Evolutionary conservation across 2,113 vertebrate species (phyloP), one percentile per base, ranked within the genome.

Genomic region (Bucco capensis): DNA sequence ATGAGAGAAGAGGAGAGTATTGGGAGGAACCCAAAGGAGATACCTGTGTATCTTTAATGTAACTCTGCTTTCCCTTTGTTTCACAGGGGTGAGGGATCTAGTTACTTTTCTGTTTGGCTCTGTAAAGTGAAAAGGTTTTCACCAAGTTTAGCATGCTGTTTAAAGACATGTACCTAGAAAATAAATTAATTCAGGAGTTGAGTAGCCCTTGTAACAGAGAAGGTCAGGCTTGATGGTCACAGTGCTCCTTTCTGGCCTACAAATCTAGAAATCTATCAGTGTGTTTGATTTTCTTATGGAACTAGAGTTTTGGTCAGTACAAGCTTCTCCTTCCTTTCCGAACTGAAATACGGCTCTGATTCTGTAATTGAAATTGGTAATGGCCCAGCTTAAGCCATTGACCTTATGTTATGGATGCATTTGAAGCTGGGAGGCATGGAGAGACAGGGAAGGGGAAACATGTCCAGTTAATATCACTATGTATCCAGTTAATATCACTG

Each of bases 361-460:
- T 11, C 33, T 72, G 22, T 44, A 44, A 23, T 33, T 33, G 35
- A 51, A 56, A n/a, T 35, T 0, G 3, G 22, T 40, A 71, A n/a
- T 30, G 12, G 10, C 12, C 27, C 8, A 28, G 6, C 67, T 33
- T 44, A 78, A 79, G n/a, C 38, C 19, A 19, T 16, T 81, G 56
- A 40, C 12, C 19, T 33, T 35, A 14, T 35, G 10, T 27, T 50
- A n/a, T 13, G 42, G 12, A 27, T 74, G 7, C 24, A 28, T 51
- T 60, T 61, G 16, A 24, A 50, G n/a, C 16, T 58, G 35, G 35
- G 50, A 65, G 12, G 46, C 1, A 7, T 0, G 0, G 22, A 37
- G 25, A 70, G 21, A 38, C 3, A 5, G 18, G 30, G 18, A 62
- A 78, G 18, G 17, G 35, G 21, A 70, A n/a, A n/a, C 14, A 5